Evolutionary conservation across 2,797 vertebrate species (phyloP).

Genomic region (Clarias pachynema): DNA sequence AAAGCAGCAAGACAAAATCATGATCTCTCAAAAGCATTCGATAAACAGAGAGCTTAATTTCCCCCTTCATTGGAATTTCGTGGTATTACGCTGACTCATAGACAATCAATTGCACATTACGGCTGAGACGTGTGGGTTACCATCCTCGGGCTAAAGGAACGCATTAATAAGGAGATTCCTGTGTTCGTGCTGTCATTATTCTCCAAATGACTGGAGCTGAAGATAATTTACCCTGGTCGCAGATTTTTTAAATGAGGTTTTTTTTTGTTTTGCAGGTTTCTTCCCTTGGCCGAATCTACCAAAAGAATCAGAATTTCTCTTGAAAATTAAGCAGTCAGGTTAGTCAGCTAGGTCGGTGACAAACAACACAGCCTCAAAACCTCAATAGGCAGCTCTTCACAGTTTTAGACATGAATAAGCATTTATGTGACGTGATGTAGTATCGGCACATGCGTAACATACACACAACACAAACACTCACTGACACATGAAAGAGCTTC

Average conservation of each 20-base stretch:
- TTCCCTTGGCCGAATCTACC: neutral
- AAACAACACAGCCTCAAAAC: neutral
- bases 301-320: neutral
- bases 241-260: neutral
- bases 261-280: neutral
- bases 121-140: neutral
- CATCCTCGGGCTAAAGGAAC: neutral
- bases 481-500: conserved; percentile 1
- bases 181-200: neutral
- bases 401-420: neutral
- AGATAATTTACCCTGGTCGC: neutral
- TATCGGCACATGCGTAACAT: conserved; percentile 8
- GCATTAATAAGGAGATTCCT: conserved; percentile 4
- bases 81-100: neutral
- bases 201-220: neutral
- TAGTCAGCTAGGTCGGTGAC: neutral
- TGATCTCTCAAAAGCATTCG: conserved; percentile 1
- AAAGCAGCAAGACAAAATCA: conserved; percentile 2
- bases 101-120: conserved; percentile 2
- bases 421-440: neutral
- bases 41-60: neutral
- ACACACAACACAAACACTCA: conserved; percentile 19
- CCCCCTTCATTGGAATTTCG: neutral
- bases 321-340: neutral
- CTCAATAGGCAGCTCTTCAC: neutral